Evolutionary conservation across 2,888 invertebrate species (phyloP).

Genomic region (Brachycybe producta): DNA sequence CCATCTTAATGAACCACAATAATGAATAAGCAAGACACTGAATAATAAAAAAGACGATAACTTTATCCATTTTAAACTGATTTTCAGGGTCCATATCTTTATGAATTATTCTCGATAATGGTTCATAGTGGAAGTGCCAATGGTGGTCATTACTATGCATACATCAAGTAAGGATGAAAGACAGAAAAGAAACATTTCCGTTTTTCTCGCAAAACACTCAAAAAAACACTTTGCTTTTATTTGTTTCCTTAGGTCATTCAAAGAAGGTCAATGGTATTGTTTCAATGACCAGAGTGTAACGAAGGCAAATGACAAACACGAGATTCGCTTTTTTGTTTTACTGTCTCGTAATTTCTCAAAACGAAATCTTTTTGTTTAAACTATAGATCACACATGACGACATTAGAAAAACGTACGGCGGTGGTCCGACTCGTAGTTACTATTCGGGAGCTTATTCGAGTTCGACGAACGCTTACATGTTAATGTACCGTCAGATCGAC

Average conservation of each 20-base stretch:
- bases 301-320: constrained; percentile 43
- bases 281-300: constrained; percentile 77
- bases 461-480: constrained; percentile 80
- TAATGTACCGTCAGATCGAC: constrained; percentile 63
- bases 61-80: too few species aligned
- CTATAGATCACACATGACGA: constrained; percentile 65
- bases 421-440: constrained; percentile 47
- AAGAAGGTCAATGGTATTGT: constrained; percentile 61
- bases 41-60: background rate
- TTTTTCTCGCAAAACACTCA: constrained; percentile 1
- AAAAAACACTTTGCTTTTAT: constrained; percentile 6
- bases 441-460: constrained; percentile 62
- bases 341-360: too few species aligned
- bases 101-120: constrained; percentile 82
- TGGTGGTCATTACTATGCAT: constrained; percentile 84
- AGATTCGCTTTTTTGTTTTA: background rate
- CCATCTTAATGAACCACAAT: too few species aligned
- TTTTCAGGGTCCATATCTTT: constrained; percentile 54
- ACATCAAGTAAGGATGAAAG: constrained; percentile 62
- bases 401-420: constrained; percentile 68
- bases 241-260: constrained; percentile 34
- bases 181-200: too few species aligned
- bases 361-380: constrained; percentile 13
- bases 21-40: background rate
- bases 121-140: constrained; percentile 81